These are phyloP conservation scores for Pygmarrhopalites habei DNA, from an alignment of 1,140 invertebrate species.

Conservation along the genomic window DNA sequence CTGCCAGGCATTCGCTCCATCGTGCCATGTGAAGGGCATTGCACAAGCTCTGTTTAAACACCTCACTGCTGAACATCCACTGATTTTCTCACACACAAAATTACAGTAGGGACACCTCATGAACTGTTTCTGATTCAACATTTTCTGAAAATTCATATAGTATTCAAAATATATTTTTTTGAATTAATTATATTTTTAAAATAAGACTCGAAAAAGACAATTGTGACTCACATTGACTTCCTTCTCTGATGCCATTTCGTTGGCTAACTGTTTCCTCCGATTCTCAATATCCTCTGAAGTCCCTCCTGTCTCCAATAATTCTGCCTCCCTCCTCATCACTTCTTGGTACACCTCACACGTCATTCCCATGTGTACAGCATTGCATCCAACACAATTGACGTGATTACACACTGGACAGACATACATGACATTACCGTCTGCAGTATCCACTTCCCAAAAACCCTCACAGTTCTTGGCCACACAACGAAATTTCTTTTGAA, in stretches of 20 bases:
- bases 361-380: background rate
- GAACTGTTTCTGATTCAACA: background rate
- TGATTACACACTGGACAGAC: background rate
- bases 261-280: background rate
- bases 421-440: background rate
- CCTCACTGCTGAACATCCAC: background rate
- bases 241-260: background rate
- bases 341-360: background rate
- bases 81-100: slow-evolving; percentile 5
- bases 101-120: background rate
- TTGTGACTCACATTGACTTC: background rate
- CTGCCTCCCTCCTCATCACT: background rate
- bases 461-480: background rate
- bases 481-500: slow-evolving; percentile 1
- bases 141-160: no score
- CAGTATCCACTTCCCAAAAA: background rate
- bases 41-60: background rate
- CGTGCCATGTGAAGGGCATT: background rate
- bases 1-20: no score
- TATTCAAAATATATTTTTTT: no score
- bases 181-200: background rate
- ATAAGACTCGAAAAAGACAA: background rate
- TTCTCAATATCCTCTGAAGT: background rate
- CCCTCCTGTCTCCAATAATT: background rate
- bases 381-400: background rate